These are phyloP conservation scores for Molorchus minor DNA, from an alignment of 2,888 invertebrate species.

Conservation along the genomic window DNA sequence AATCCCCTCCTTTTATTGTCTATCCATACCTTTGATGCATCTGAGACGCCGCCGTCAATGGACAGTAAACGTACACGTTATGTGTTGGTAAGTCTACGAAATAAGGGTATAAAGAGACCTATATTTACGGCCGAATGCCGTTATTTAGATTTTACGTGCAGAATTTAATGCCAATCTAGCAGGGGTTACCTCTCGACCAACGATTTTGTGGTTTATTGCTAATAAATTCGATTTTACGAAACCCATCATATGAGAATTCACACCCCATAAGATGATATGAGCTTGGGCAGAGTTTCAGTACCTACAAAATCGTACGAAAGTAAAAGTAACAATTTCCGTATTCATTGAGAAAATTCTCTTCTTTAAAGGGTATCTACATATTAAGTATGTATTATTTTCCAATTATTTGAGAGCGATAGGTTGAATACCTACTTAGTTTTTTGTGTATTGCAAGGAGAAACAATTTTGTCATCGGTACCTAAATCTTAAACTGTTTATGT, in stretches of 20 bases:
- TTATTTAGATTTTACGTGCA: conserved; percentile 41
- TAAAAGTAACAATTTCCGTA: too few species aligned
- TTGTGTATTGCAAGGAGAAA: background rate
- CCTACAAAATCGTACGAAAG: conserved; percentile 4
- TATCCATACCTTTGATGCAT: too few species aligned
- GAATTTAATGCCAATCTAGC: conserved; percentile 42
- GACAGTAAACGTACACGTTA: background rate
- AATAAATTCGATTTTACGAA: conserved; percentile 36
- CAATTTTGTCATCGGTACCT: background rate
- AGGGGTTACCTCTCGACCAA: conserved; percentile 29
- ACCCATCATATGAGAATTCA: conserved; percentile 31
- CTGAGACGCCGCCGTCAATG: background rate
- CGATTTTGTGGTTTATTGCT: conserved; percentile 32
- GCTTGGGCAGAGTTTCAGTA: too few species aligned
- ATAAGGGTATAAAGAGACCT: conserved; percentile 13
- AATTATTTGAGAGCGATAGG: background rate
- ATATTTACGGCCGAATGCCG: conserved; percentile 29
- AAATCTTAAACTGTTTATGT: too few species aligned
- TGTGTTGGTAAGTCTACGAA: background rate
- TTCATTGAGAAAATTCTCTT: too few species aligned
- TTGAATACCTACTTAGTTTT: background rate
- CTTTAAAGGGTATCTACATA: too few species aligned
- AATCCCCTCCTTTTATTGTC: too few species aligned
- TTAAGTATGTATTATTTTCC: background rate
- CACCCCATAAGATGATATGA: conserved; percentile 17